These are phyloP conservation scores for Drosophila dunni DNA, from an alignment of 1,140 invertebrate species.

Conservation along the genomic window DNA sequence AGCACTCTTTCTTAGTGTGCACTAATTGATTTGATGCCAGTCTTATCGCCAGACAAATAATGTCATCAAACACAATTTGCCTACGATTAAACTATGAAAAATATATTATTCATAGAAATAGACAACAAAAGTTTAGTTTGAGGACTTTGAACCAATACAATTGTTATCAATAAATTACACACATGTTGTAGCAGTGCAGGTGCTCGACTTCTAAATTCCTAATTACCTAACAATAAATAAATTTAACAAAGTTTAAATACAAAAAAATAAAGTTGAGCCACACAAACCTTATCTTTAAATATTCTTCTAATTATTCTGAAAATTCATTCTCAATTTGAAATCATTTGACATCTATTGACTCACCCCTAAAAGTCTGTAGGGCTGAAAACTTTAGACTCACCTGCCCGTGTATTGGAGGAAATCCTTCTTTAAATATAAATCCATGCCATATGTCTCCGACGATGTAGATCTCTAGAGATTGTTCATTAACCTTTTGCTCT, in stretches of 20 bases:
- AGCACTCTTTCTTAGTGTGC: background rate
- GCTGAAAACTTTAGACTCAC: constrained; percentile 84
- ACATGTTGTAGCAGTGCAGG: background rate
- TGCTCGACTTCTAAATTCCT: background rate
- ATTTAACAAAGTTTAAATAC: too few relatives aligned
- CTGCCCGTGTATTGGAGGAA: constrained; percentile 96
- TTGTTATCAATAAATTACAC: background rate
- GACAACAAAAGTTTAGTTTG: background rate
- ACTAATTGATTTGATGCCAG: background rate
- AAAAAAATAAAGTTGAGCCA: too few relatives aligned
- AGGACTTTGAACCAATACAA: constrained; percentile 35
- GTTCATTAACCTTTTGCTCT: background rate
- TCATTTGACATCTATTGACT: too few relatives aligned
- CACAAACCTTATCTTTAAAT: too few relatives aligned
- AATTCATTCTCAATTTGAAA: too few relatives aligned
- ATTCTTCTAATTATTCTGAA: too few relatives aligned
- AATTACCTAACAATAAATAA: too few relatives aligned
- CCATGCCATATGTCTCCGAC: constrained; percentile 91
- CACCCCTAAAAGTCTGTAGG: too few relatives aligned
- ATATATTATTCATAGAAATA: background rate
- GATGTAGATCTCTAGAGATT: constrained; percentile 89
- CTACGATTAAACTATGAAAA: constrained; percentile 2
- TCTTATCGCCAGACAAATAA: constrained; percentile 28
- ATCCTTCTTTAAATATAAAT: constrained; percentile 97
- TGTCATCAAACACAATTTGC: constrained; percentile 27